These are phyloP conservation scores for Apis dorsata DNA, from an alignment of 1,140 invertebrate genomes.

Conservation along the genomic window DNA sequence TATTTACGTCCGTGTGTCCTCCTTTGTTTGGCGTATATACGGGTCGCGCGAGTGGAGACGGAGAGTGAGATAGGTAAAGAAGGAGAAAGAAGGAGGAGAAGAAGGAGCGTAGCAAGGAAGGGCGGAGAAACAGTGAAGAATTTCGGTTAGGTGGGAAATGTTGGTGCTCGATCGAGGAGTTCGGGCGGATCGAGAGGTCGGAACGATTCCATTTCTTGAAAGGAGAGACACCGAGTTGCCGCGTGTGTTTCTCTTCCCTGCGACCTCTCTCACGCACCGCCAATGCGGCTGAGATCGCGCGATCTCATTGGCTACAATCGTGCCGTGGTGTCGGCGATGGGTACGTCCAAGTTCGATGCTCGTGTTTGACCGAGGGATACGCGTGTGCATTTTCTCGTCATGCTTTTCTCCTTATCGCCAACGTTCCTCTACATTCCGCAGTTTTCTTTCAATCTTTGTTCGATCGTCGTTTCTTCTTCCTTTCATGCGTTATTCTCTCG, in stretches of 20 bases:
- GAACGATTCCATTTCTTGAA: neutral
- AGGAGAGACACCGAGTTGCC: constrained; percentile 38
- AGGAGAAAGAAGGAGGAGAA: neutral
- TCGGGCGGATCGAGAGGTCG: constrained; percentile 6
- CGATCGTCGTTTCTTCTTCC: neutral
- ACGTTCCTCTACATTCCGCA: neutral
- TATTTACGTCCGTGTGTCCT: neutral
- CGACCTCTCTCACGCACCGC: constrained; percentile 68
- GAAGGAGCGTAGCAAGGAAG: neutral
- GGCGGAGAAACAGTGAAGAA: neutral
- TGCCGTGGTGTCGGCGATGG: constrained; percentile 68
- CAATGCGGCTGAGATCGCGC: constrained; percentile 68
- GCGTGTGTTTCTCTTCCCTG: constrained; percentile 57
- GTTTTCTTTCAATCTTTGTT: too few species aligned
- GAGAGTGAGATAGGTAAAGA: neutral
- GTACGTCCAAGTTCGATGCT: constrained; percentile 67
- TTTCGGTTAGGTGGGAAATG: neutral
- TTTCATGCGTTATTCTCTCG: neutral
- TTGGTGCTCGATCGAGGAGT: neutral
- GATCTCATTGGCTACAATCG: constrained; percentile 65
- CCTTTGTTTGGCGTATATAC: neutral
- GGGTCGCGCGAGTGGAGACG: neutral
- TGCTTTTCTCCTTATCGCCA: neutral
- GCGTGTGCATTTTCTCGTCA: constrained; percentile 38
- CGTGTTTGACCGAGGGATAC: constrained; percentile 54